Evolutionary conservation across 2,888 invertebrate genomes (phyloP), one percentile per base, ranked within the genome.

Genomic region (Pardosa pseudoannulata): DNA sequence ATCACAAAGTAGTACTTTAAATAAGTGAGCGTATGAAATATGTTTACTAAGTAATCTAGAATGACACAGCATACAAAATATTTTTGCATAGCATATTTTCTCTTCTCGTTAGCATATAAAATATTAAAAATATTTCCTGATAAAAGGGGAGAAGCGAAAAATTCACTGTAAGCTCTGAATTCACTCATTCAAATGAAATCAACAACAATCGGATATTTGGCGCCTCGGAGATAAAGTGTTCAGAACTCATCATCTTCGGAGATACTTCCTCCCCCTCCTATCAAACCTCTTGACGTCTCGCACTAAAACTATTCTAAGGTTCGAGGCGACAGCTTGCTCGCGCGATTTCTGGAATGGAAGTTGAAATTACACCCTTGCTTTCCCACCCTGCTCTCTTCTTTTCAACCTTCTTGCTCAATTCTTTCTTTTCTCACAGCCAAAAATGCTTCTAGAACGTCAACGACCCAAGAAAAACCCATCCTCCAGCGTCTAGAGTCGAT

Each of bases 281-380:
- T 27, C 62, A 32, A 19, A 23, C 1, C 65, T 11, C 73, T 73
- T 68, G 73, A 74, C 73, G 68, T 67, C 67, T 73, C 65, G 39
- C 65, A 31, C 19, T 16, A 46, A 31, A 19, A 62, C 50, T 39
- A 46, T 81, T 67, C 70, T 70, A 32, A 65, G 46, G 36, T 36
- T 31, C 29, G 64, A 71, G 56, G 75, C 64, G 70, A 62, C 70
- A 56, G 56, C 70, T 41, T 70, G 70, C 56, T 62, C 62, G 50
- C 32, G 74, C 64, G 67, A 80, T 75, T 70, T 81, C 62, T 31
- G 68, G 81, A 75, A 75, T 56, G 29, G 68, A 79, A 67, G 83
- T 85, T 78, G 83, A 85, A 85, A 85, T 85, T 79, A 85, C 72
- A 76, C 76, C 75, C 67, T 75, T 72, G 62, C 32, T 50, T 39